Evolutionary conservation across 1,140 invertebrate species (phyloP).

Genomic region (Micrasema longulum): DNA sequence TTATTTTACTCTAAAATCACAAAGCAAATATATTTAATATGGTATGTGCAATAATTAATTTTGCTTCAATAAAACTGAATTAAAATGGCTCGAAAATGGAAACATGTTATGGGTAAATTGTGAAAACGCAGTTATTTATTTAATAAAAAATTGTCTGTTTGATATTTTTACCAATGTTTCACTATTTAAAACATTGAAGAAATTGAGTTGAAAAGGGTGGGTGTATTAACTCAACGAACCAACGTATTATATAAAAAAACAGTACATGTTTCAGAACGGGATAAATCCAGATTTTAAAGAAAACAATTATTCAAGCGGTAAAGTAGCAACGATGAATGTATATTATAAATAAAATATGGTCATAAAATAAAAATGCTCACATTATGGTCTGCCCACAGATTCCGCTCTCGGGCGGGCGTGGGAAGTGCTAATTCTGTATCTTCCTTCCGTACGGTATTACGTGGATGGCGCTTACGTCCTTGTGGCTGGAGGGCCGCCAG

Average conservation of each 20-base stretch:
- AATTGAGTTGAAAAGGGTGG: too few species aligned
- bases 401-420: conserved; percentile 7
- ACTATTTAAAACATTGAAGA: too few species aligned
- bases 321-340: neutral
- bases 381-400: conserved; percentile 11
- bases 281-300: conserved; percentile 12
- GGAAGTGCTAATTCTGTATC: conserved; percentile 31
- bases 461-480: neutral
- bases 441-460: conserved; percentile 16
- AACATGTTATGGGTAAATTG: too few species aligned
- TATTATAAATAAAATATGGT: neutral
- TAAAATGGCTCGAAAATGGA: too few species aligned
- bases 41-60: too few species aligned
- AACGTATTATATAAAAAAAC: neutral
- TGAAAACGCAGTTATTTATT: too few species aligned
- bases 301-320: neutral
- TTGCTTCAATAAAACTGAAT: too few species aligned
- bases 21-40: too few species aligned
- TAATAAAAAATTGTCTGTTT: too few species aligned
- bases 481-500: neutral
- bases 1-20: too few species aligned
- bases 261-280: neutral
- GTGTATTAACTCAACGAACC: too few species aligned
- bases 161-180: too few species aligned
- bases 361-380: neutral